Percentiles rank a stretch among this genome's conserved stretches.
Conservation (phyloP, 2,888 invertebrate genomes). For the Stegana nigrithorax region DNA sequence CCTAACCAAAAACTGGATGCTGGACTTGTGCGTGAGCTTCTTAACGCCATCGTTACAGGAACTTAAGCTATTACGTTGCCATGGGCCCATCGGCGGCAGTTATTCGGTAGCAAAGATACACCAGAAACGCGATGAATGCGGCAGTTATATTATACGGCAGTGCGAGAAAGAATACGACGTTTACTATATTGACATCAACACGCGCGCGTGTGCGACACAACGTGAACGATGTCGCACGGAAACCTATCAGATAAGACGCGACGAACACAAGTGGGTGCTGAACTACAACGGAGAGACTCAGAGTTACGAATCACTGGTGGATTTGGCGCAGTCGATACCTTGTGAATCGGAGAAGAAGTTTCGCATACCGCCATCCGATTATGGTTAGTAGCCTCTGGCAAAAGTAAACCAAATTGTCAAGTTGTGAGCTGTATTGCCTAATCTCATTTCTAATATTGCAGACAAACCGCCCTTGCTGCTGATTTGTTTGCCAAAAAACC, state of each 20-base stretch:
- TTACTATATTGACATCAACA: slow-evolving; percentile 85
- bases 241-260: slow-evolving; percentile 74
- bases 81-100: slow-evolving; percentile 89
- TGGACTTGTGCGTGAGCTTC: slow-evolving; percentile 86
- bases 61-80: slow-evolving; percentile 81
- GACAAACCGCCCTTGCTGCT: slow-evolving; percentile 64
- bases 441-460: slow-evolving; percentile 29
- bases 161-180: slow-evolving; percentile 83
- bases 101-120: slow-evolving; percentile 87
- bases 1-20: slow-evolving; percentile 88
- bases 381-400: slow-evolving; percentile 72
- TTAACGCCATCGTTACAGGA: slow-evolving; percentile 82
- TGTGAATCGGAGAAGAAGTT: slow-evolving; percentile 53
- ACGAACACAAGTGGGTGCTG: slow-evolving; percentile 60
- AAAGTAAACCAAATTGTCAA: neutral
- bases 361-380: slow-evolving; percentile 86
- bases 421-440: too few species aligned
- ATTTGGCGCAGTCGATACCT: slow-evolving; percentile 62
- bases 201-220: slow-evolving; percentile 73
- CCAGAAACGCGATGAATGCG: slow-evolving; percentile 82
- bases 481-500: slow-evolving; percentile 66
- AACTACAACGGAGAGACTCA: slow-evolving; percentile 49
- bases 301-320: slow-evolving; percentile 55
- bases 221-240: slow-evolving; percentile 73
- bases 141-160: slow-evolving; percentile 85